Evolutionary conservation across 2,113 vertebrate genomes (phyloP), one percentile per base, ranked within the genome.

Genomic region (Microcebus ravelobensis): DNA sequence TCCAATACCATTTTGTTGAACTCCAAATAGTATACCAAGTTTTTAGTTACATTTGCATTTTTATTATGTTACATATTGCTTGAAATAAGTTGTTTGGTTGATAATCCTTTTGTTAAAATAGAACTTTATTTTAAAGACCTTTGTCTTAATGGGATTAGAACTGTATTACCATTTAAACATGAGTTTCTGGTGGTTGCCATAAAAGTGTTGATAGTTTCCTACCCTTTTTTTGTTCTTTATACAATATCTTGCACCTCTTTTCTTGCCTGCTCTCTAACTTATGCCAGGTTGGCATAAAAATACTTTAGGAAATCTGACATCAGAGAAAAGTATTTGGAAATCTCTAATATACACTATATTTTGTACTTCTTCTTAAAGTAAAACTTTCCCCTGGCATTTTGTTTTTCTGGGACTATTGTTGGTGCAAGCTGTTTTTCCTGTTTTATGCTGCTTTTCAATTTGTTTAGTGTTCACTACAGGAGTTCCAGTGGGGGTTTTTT

Each of bases 1-100:
- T 92, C 52, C 88, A 81, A 39, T 36, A 73, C 73, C 68, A 31
- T 94, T 96, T 81, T 85, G 29, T 87, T 96, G 31, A 91, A 52
- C 34, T 87, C 57, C 86, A 92, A 52, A 57, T 86, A 50, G 29
- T 76, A 84, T 42, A 82, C 52, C 34, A 17, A 67, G 39, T 90
- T 95, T 5, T 83, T 59, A 87, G 48, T 95, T 91, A 39, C 71
- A 36, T 90, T 91, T 87, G 55, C n/a, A 61, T 94, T 97, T 89
- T 90, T 31, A 36, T 80, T 48, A 8, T 68, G 57, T 84, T 80
- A 80, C 0, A 50, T 39, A 95, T 79, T 96, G 63, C 83, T 96
- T 96, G 85, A 91, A 86, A 45, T 83, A 89, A 70, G 23, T 29
- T 70, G 68, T 77, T 79, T n/a, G 39, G 20, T 86, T 91, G 18